These are phyloP conservation scores for Pammene aurita DNA, from an alignment of 2,888 invertebrate genomes.

Conservation along the genomic window DNA sequence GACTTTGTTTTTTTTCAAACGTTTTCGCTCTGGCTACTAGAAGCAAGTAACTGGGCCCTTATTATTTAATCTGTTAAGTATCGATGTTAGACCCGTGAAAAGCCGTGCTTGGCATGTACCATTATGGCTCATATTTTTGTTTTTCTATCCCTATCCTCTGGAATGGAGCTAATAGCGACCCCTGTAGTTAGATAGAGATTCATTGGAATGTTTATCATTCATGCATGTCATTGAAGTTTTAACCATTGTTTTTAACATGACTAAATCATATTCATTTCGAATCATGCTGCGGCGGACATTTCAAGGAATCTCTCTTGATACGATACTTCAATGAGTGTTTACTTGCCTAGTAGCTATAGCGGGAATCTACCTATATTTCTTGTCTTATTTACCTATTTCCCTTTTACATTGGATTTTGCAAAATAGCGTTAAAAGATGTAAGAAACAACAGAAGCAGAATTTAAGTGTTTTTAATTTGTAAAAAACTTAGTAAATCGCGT, in stretches of 20 bases:
- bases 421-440: slow-evolving; percentile 44
- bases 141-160: slow-evolving; percentile 56
- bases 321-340: slow-evolving; percentile 55
- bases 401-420: slow-evolving; percentile 70
- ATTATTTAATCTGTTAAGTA: slow-evolving; percentile 53
- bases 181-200: slow-evolving; percentile 77
- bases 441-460: no score
- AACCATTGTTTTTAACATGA: slow-evolving; percentile 37
- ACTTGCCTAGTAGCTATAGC: slow-evolving; percentile 84
- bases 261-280: slow-evolving; percentile 35
- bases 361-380: slow-evolving; percentile 69
- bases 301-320: slow-evolving; percentile 62
- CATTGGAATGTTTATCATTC: slow-evolving; percentile 66
- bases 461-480: no score
- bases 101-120: slow-evolving; percentile 70
- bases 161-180: slow-evolving; percentile 73
- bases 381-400: slow-evolving; percentile 70
- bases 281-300: slow-evolving; percentile 51
- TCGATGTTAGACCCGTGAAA: slow-evolving; percentile 69
- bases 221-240: slow-evolving; percentile 32
- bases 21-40: slow-evolving; percentile 83
- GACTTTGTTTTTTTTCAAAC: slow-evolving; percentile 62
- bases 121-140: slow-evolving; percentile 47
- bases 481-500: no score
- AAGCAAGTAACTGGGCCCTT: slow-evolving; percentile 77